Percentiles rank a stretch among this genome's conserved stretches.
These are phyloP conservation scores for Temnothorax longispinosus DNA, from an alignment of 1,140 invertebrate genomes.

Conservation along the genomic window DNA sequence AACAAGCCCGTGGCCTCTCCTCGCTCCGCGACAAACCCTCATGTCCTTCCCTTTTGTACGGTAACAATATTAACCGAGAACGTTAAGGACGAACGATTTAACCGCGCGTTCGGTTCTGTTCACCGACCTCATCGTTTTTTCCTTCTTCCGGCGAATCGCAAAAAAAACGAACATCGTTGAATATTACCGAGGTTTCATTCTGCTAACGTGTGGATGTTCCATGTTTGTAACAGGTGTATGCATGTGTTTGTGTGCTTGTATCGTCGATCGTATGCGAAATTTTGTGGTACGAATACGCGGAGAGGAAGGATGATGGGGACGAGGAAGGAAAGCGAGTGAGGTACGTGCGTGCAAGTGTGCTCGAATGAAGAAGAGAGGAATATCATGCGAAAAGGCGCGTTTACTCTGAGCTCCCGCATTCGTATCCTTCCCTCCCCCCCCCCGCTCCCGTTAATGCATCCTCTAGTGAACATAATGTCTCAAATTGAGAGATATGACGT, in stretches of 20 bases:
- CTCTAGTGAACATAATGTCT: too few species aligned
- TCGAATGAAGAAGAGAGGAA: background rate
- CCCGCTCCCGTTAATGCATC: too few species aligned
- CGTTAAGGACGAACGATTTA: background rate
- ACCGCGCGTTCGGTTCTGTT: constrained; percentile 6
- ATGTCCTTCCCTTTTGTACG: constrained; percentile 45
- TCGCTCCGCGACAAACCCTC: constrained; percentile 20
- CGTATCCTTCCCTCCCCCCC: too few species aligned
- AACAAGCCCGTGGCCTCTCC: constrained; percentile 28
- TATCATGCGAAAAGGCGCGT: background rate
- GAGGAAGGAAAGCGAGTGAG: constrained; percentile 6
- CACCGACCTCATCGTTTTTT: background rate
- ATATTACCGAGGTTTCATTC: constrained; percentile 4
- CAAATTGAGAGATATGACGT: too few species aligned
- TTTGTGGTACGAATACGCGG: background rate
- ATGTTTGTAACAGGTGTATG: constrained; percentile 36
- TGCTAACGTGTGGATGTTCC: constrained; percentile 11
- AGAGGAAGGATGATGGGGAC: constrained; percentile 18
- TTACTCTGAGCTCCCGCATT: background rate
- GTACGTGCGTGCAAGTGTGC: background rate
- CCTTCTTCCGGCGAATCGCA: background rate
- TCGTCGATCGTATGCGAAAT: background rate
- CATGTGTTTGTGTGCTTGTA: background rate
- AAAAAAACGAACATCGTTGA: constrained; percentile 6
- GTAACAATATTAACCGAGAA: constrained; percentile 22